A percentile compares a stretch with the other conserved stretches of the same genome.
phyloP scores from a whole-genome alignment of 2,797 vertebrate genomes.

The Apogon hyalosoma region DNA sequence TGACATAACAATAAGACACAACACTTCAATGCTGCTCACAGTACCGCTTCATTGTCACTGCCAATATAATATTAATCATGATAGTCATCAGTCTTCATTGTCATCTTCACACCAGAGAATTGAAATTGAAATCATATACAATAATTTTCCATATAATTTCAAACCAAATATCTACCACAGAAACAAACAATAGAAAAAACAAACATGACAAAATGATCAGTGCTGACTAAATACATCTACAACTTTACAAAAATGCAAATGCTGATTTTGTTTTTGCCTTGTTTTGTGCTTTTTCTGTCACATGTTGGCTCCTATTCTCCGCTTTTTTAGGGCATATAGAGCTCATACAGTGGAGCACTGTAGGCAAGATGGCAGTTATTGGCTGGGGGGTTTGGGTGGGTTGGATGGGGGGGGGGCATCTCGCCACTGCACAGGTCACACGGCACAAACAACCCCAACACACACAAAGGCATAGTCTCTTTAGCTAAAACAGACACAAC shows the following conservation, averaged over 20 bases:
- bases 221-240: constrained; percentile 77
- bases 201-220: constrained; percentile 74
- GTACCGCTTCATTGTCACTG: constrained; percentile 66
- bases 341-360: constrained; percentile 39
- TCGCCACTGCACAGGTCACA: constrained; percentile 47
- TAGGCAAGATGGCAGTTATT: constrained; percentile 70
- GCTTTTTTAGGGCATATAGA: constrained; percentile 31
- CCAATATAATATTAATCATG: constrained; percentile 56
- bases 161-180: constrained; percentile 79
- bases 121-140: constrained; percentile 74
- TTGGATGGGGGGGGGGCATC: constrained; percentile 38
- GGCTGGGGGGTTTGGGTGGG: constrained; percentile 26
- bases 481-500: constrained; percentile 50
- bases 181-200: constrained; percentile 80
- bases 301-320: constrained; percentile 42
- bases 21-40: constrained; percentile 77
- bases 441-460: constrained; percentile 64
- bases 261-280: constrained; percentile 55
- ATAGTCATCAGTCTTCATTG: constrained; percentile 74
- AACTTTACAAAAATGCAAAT: constrained; percentile 75
- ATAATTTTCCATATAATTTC: constrained; percentile 70
- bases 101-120: constrained; percentile 72
- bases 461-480: constrained; percentile 56
- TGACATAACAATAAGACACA: constrained; percentile 48
- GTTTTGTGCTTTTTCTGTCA: constrained; percentile 77